Evolutionary conservation across 2,888 invertebrate species (phyloP).

Genomic region (Cynaeus angustus): DNA sequence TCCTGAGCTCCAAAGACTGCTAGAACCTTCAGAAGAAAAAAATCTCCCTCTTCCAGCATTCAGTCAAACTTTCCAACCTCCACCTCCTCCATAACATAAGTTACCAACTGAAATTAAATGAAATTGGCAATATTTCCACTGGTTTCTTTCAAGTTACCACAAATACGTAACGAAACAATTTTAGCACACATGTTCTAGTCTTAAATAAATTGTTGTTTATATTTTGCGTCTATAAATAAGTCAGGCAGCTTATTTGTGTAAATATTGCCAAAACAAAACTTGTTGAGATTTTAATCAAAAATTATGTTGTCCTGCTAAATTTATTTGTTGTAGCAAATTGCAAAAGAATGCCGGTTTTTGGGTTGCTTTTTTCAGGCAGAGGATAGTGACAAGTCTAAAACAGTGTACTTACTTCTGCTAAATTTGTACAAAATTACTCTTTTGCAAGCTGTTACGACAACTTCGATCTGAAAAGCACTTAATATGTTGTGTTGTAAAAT

Average conservation of each 20-base stretch:
- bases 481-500: conserved; percentile 38
- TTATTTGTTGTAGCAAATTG: conserved; percentile 41
- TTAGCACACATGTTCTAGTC: conserved; percentile 33
- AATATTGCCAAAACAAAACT: conserved; percentile 47
- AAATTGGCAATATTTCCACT: conserved; percentile 40
- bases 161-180: conserved; percentile 26
- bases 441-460: conserved; percentile 43
- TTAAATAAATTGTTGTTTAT: conserved; percentile 16
- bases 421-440: background rate
- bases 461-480: conserved; percentile 43
- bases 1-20: conserved; percentile 62
- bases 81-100: conserved; percentile 54
- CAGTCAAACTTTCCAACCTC: conserved; percentile 72
- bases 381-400: background rate
- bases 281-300: conserved; percentile 45
- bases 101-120: conserved; percentile 35
- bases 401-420: conserved; percentile 23
- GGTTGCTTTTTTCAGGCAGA: background rate
- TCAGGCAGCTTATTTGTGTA: conserved; percentile 44
- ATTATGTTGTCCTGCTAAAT: conserved; percentile 41
- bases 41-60: conserved; percentile 72
- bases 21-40: conserved; percentile 65
- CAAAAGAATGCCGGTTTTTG: conserved; percentile 5
- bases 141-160: conserved; percentile 28
- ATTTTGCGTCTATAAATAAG: conserved; percentile 9